Percentiles rank a stretch among this genome's conserved stretches.
phyloP scores from a whole-genome alignment of 1,140 invertebrate genomes.

The Oreohelix idahoensis region DNA sequence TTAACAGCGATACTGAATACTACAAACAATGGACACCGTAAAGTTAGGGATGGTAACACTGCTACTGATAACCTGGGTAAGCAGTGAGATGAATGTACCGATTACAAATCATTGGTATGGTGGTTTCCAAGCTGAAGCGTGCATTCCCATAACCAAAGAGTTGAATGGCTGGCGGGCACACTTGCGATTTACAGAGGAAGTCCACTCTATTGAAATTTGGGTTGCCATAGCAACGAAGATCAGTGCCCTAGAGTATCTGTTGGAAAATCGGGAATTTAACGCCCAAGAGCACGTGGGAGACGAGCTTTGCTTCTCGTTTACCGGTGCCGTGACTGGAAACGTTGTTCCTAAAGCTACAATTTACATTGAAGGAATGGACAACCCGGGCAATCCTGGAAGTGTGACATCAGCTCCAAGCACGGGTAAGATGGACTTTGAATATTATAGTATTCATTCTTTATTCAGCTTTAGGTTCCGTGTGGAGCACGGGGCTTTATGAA shows the following conservation, averaged over 20 bases:
- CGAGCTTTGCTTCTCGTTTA: slow-evolving; percentile 11
- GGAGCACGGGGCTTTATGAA: too few species aligned
- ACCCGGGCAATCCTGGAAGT: not conserved
- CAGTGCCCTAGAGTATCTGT: slow-evolving; percentile 2
- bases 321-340: slow-evolving; percentile 22
- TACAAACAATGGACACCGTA: too few species aligned
- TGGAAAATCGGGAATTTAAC: slow-evolving; percentile 22
- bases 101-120: slow-evolving; percentile 46
- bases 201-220: slow-evolving; percentile 41
- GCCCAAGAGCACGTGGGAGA: slow-evolving; percentile 17
- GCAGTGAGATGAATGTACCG: slow-evolving; percentile 15
- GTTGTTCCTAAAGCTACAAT: slow-evolving; percentile 17
- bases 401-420: slow-evolving; percentile 17
- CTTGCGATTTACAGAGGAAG: slow-evolving; percentile 38
- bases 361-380: slow-evolving; percentile 30
- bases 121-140: slow-evolving; percentile 44
- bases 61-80: not conserved
- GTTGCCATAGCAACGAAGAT: slow-evolving; percentile 27
- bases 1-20: too few species aligned
- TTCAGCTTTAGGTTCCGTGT: too few species aligned
- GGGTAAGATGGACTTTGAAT: not conserved
- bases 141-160: slow-evolving; percentile 37
- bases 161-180: slow-evolving; percentile 50
- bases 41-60: not conserved
- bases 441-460: too few species aligned